These are phyloP conservation scores for Peromyscus nudipes DNA, from an alignment of 2,797 vertebrate species.

Conservation along the genomic window DNA sequence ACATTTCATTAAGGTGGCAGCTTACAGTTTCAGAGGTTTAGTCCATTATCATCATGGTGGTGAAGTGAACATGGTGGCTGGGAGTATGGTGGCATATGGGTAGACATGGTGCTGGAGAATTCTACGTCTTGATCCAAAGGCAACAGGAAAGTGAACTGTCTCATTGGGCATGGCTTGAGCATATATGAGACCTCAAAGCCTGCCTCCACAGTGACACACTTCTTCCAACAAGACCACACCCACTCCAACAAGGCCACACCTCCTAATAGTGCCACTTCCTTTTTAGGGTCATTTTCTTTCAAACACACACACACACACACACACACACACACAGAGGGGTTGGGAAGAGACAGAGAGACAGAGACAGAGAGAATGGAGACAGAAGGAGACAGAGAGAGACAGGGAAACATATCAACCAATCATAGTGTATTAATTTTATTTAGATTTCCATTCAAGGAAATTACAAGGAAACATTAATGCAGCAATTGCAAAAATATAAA, in stretches of 20 bases:
- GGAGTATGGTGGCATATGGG: no score
- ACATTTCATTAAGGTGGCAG: not conserved
- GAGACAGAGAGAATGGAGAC: not conserved
- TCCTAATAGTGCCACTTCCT: not conserved
- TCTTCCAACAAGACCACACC: not conserved
- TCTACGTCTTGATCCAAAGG: not conserved
- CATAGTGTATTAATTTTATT: not conserved
- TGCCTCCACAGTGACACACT: not conserved
- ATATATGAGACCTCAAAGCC: not conserved
- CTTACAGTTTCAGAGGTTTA: not conserved
- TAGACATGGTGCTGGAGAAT: not conserved
- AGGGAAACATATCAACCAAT: not conserved
- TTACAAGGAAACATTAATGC: not conserved
- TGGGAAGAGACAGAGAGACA: not conserved
- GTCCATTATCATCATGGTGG: not conserved
- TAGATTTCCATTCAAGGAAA: not conserved
- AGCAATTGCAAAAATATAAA: not conserved
- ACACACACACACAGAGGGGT: not conserved
- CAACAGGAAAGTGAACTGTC: not conserved
- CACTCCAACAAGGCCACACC: not conserved
- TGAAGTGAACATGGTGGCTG: not conserved
- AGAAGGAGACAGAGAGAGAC: not conserved
- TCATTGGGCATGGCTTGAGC: not conserved
- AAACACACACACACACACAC: not conserved
- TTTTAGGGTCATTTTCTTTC: not conserved